Base-by-base conservation (phyloP, 2,888 invertebrate genomes). In the Ophion ventricosus region DNA sequence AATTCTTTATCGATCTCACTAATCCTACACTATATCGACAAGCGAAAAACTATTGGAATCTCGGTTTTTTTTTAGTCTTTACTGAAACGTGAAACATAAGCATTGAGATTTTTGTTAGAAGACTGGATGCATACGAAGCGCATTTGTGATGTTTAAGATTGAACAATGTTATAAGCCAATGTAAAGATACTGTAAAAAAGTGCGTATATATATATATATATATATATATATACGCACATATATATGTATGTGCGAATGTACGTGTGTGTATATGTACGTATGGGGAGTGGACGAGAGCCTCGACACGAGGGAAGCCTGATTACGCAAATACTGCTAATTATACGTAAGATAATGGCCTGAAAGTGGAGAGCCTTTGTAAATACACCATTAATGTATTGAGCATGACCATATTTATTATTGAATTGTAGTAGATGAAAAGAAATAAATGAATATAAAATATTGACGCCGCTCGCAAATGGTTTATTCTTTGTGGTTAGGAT, bases 321-420 rank as follows among this genome's bases (percentile, higher is more conserved):
- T 86, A 88, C 87, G 85, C 83, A 81, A 84, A 87, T 84, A 86
- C 85, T 87, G 87, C 89, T 91, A 87, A 87, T 88, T 87, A 92
- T 91, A 92, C 90, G 90, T 91, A 91, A 91, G 67, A 89, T 87
- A 89, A 92, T 90, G 91, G 91, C 92, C 92, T 91, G 90, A 90
- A 90, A 89, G 89, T 89, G 87, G 84, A 86, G 88, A 88, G 89
- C 90, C 89, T 91, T 89, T 92, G 92, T 92, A 91, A 91, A 92
- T 92, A 92, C 88, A 90, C 89, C 87, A 87, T 90, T 91, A 89
- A 91, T 91, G 92, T 91, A 91, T 91, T 90, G 88, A 89, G 91
- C 91, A 92, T 90, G 88, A 91, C 88, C 90, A 89, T 92, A 92
- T 92, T 92, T 92, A 92, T 92, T 91, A 91, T 90, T 90, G 88